These are phyloP conservation scores for Tapirus terrestris DNA, from an alignment of 2,113 vertebrate genomes.

Conservation along the genomic window DNA sequence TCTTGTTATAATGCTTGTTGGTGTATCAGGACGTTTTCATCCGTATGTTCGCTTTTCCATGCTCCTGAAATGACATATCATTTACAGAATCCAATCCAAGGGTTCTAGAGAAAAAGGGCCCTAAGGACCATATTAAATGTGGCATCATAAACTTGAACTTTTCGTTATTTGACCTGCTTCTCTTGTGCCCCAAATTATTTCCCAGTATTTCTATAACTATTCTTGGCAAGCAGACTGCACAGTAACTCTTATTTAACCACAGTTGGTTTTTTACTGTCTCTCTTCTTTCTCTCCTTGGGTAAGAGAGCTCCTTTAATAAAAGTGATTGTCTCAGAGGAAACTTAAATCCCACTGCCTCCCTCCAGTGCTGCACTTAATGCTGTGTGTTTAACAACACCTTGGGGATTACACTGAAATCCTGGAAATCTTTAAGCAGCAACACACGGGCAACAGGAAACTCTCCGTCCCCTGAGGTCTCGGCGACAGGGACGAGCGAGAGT, in stretches of 20 bases:
- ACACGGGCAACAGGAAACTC: slow-evolving; percentile 61
- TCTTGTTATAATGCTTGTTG: not conserved
- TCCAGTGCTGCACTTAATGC: slow-evolving; percentile 55
- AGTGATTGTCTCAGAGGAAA: slow-evolving; percentile 73
- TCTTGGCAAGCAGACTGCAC: not conserved
- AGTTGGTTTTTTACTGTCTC: slow-evolving; percentile 33
- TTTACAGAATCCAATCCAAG: not conserved
- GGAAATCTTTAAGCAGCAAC: slow-evolving; percentile 69
- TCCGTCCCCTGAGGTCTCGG: slow-evolving; percentile 12
- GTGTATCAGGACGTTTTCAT: not conserved
- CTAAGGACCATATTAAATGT: not conserved
- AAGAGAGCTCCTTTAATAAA: slow-evolving; percentile 68
- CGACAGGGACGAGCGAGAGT: not conserved
- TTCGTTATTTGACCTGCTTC: slow-evolving; percentile 24
- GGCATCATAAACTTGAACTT: not conserved
- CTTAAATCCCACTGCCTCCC: slow-evolving; percentile 70
- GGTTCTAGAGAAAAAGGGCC: not conserved
- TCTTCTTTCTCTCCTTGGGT: slow-evolving; percentile 40
- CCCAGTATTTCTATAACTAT: slow-evolving; percentile 15
- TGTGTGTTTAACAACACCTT: slow-evolving; percentile 76
- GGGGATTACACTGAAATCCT: slow-evolving; percentile 74
- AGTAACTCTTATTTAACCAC: slow-evolving; percentile 56
- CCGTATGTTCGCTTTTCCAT: not conserved
- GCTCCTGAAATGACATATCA: not conserved
- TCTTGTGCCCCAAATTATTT: not conserved